phyloP scores from a whole-genome alignment of 2,888 invertebrate genomes.

The Callyntrura sp. region DNA sequence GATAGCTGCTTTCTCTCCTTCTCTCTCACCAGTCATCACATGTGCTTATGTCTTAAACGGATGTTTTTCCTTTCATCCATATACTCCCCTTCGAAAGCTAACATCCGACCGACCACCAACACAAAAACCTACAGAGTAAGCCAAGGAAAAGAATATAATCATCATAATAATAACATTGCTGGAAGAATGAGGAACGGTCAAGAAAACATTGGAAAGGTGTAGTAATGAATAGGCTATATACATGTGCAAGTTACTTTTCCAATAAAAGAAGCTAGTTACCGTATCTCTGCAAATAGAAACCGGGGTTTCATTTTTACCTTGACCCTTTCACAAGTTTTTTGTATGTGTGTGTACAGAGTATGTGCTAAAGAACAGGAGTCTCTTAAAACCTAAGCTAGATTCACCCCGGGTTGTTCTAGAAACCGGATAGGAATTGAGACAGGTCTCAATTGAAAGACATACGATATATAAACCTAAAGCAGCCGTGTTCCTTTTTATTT shows the following conservation, averaged over 20 bases:
- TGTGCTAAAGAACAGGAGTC: too few species aligned
- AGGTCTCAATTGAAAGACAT: too few species aligned
- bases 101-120: too few species aligned
- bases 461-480: too few species aligned
- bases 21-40: slow-evolving; percentile 1
- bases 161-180: slow-evolving; percentile 10
- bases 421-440: too few species aligned
- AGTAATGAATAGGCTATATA: background rate
- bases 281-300: too few species aligned
- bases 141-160: slow-evolving; percentile 42
- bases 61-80: background rate
- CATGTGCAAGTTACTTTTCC: background rate
- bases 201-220: slow-evolving; percentile 18
- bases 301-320: too few species aligned
- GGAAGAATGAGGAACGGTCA: background rate
- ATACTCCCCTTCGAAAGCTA: too few species aligned
- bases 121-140: slow-evolving; percentile 34
- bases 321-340: too few species aligned
- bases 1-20: slow-evolving; percentile 42
- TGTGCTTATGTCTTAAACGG: background rate
- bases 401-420: too few species aligned
- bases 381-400: too few species aligned
- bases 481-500: background rate
- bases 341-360: too few species aligned
- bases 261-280: background rate